Conservation (phyloP, 2,113 vertebrate genomes). For the Mugil cephalus region DNA sequence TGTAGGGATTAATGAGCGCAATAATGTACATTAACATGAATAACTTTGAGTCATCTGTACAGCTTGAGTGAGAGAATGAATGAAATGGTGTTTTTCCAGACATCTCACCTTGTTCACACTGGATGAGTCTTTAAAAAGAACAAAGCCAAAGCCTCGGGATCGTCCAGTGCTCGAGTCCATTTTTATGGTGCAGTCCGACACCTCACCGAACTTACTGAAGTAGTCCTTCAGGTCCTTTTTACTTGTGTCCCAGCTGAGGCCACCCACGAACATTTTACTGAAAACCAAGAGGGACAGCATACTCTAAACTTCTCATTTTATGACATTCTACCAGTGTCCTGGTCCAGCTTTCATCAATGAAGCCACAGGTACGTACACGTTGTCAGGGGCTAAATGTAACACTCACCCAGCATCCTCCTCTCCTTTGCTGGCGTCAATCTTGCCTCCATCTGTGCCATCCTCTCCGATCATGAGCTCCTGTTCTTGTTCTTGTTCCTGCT, state of each 20-base stretch:
- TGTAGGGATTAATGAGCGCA: too few species aligned
- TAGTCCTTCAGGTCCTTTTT: constrained; percentile 99
- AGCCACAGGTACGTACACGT: too few species aligned
- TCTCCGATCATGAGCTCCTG: constrained; percentile 30
- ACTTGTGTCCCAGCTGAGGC: constrained; percentile 99
- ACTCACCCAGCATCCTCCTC: constrained; percentile 93
- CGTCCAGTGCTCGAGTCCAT: constrained; percentile 96
- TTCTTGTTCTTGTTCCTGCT: constrained; percentile 4
- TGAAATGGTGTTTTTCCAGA: too few species aligned
- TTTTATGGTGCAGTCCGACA: constrained; percentile 98
- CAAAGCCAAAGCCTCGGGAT: constrained; percentile 97
- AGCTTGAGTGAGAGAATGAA: too few species aligned
- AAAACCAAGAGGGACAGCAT: background rate
- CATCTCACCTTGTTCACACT: constrained; percentile 93
- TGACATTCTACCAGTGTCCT: too few species aligned
- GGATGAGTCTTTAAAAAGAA: constrained; percentile 94
- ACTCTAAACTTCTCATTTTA: too few species aligned
- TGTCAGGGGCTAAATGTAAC: background rate
- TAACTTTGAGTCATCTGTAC: too few species aligned
- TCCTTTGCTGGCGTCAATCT: constrained; percentile 94
- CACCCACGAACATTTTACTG: constrained; percentile 99
- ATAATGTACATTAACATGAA: too few species aligned
- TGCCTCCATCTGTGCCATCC: constrained; percentile 78
- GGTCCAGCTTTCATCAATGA: too few species aligned
- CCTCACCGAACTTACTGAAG: constrained; percentile 97